phyloP scores from a whole-genome alignment of 2,113 vertebrate genomes.

The Callipepla squamata region DNA sequence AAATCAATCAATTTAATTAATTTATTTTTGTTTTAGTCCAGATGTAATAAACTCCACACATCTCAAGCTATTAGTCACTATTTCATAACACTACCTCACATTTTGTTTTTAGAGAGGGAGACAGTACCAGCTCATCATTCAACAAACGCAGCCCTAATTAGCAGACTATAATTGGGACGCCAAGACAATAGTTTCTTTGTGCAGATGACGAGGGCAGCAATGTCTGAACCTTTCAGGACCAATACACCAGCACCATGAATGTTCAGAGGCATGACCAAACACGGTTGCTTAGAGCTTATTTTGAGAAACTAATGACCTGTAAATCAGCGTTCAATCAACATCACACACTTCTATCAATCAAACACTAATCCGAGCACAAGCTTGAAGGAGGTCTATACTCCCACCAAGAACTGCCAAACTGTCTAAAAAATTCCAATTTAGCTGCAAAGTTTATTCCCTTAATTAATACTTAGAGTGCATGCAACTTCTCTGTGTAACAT shows the following conservation, averaged over 20 bases:
- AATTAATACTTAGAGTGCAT: not conserved
- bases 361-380: not conserved
- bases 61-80: not conserved
- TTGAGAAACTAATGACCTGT: not conserved
- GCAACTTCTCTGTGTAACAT: not conserved
- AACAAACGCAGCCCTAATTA: not conserved
- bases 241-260: not conserved
- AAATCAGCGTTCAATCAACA: not conserved
- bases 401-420: not conserved
- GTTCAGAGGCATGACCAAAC: not conserved
- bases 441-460: not conserved
- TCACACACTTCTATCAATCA: not conserved
- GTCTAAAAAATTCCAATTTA: not conserved
- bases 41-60: not conserved
- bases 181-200: conserved; percentile 1
- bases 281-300: not conserved
- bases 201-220: not conserved
- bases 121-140: not conserved
- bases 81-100: not conserved
- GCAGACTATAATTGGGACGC: not conserved
- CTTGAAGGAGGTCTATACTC: not conserved
- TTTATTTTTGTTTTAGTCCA: not conserved
- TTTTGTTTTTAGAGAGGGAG: not conserved
- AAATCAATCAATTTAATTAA: not conserved
- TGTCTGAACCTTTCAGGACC: not conserved